phyloP scores from a whole-genome alignment of 2,888 invertebrate genomes.

The Blastobasis adustella region DNA sequence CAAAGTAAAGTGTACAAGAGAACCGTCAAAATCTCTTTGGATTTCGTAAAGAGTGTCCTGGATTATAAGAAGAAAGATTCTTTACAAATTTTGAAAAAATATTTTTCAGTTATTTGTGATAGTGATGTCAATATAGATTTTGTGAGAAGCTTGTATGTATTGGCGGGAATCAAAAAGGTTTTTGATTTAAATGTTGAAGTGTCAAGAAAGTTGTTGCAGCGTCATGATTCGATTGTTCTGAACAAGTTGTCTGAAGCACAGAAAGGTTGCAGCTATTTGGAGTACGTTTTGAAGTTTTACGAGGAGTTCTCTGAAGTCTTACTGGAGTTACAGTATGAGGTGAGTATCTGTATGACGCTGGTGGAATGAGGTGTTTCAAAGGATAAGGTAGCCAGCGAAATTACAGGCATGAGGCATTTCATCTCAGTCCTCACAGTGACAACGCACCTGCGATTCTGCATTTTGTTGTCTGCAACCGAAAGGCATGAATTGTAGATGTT shows the following conservation, averaged over 20 bases:
- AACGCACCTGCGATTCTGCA: too few species aligned
- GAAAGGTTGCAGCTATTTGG: constrained; percentile 9
- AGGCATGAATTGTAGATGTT: too few species aligned
- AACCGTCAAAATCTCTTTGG: constrained; percentile 13
- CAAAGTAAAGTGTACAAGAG: constrained; percentile 13
- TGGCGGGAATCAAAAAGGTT: constrained; percentile 11
- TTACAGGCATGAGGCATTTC: too few species aligned
- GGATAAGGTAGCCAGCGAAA: too few species aligned
- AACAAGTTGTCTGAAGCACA: constrained; percentile 10
- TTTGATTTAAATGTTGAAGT: constrained; percentile 16
- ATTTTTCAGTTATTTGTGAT: constrained; percentile 6
- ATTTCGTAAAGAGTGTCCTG: constrained; percentile 16
- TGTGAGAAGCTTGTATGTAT: constrained; percentile 13
- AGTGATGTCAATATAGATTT: too few species aligned
- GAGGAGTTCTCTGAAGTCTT: constrained; percentile 25
- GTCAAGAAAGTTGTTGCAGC: constrained; percentile 13
- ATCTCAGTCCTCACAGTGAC: too few species aligned
- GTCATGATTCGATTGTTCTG: constrained; percentile 13
- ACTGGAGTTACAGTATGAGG: constrained; percentile 27
- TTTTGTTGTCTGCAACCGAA: too few species aligned
- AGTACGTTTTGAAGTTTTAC: constrained; percentile 27
- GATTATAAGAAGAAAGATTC: constrained; percentile 4
- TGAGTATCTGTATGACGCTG: constrained; percentile 15
- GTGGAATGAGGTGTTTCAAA: too few species aligned
- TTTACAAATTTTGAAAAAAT: constrained; percentile 1